phyloP scores from a whole-genome alignment of 2,888 invertebrate species.

The Conistra vaccinii region DNA sequence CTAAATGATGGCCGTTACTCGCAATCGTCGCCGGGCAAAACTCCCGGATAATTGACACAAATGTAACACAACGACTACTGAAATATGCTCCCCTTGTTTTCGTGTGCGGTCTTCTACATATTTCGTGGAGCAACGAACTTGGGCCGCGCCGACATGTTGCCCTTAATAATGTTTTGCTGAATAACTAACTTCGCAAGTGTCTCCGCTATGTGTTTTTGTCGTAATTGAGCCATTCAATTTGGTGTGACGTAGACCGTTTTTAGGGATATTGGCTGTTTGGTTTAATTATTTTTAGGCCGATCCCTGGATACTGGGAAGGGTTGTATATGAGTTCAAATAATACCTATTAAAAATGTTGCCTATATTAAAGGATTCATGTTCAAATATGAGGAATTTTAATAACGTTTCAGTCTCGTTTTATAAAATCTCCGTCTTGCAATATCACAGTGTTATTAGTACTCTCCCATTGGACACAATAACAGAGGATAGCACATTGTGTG shows the following conservation, averaged over 20 bases:
- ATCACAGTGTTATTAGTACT: constrained; percentile 49
- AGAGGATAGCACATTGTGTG: constrained; percentile 55
- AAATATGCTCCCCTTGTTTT: constrained; percentile 74
- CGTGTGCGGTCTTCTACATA: constrained; percentile 68
- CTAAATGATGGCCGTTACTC: constrained; percentile 85
- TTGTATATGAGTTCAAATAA: constrained; percentile 27
- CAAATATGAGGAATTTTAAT: constrained; percentile 40
- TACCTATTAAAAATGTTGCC: constrained; percentile 27
- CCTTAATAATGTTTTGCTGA: constrained; percentile 67
- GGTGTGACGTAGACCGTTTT: constrained; percentile 49
- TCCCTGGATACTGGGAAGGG: constrained; percentile 8
- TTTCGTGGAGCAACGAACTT: constrained; percentile 70
- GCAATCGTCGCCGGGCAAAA: constrained; percentile 85
- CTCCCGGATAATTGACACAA: constrained; percentile 87
- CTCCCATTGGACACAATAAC: constrained; percentile 57
- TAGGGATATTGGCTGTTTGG: constrained; percentile 48
- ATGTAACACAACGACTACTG: constrained; percentile 81
- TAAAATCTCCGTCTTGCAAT: constrained; percentile 39
- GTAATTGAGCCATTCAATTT: constrained; percentile 64
- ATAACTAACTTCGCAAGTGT: constrained; percentile 61
- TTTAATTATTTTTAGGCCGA: constrained; percentile 41
- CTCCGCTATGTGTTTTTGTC: constrained; percentile 58
- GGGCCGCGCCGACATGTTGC: constrained; percentile 60
- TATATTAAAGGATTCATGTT: constrained; percentile 16
- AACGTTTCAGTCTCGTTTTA: constrained; percentile 35